Base-by-base conservation (phyloP, 1,140 invertebrate species). In the Psix sp. region DNA sequence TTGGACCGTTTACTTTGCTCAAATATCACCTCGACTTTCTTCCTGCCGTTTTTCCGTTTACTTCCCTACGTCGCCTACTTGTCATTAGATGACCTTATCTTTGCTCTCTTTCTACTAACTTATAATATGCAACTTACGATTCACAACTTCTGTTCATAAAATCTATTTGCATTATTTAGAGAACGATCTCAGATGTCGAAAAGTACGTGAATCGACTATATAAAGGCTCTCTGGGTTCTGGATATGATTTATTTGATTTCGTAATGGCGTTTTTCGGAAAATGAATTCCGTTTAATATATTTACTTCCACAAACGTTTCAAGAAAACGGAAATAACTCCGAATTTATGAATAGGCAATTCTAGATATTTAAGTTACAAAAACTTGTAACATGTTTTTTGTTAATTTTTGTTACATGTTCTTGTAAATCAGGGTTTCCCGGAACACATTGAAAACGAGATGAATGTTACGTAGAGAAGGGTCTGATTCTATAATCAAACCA, bases 1-100 rank as follows among this genome's bases (percentile, higher is more conserved):
- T 86, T 86, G 82, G 78, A 82, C 81, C 85, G 82, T 87, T 87
- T 86, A 84, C 82, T 74, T 80, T 79, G 84, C 77, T 81, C 85
- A 85, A 87, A 87, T 86, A 85, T 79, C 81, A 83, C 83, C 81
- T 83, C 77, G 72, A 72, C 51, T 49, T 75, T 70, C 71, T 77
- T 51, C 63, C 35, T 38, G 29, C 36, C 33, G 39, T 43, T 42
- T 57, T 62, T 60, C 73, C 71, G 24, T 66, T 68, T 73, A 20
- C 31, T 40, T 18, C 48, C 63, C 52, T 46, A 74, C 14, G 39
- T 57, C 48, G 39, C 54, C 74, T 46, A 70, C 65, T 66, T 56
- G 52, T 63, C 65, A 65, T 46, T 51, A 52, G 46, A 36, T 62
- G 35, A 65, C 48, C 46, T 2, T 59, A 21, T 46, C 35, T 35